phyloP scores from a whole-genome alignment of 2,888 invertebrate genomes.

The Andrena bicolor region DNA sequence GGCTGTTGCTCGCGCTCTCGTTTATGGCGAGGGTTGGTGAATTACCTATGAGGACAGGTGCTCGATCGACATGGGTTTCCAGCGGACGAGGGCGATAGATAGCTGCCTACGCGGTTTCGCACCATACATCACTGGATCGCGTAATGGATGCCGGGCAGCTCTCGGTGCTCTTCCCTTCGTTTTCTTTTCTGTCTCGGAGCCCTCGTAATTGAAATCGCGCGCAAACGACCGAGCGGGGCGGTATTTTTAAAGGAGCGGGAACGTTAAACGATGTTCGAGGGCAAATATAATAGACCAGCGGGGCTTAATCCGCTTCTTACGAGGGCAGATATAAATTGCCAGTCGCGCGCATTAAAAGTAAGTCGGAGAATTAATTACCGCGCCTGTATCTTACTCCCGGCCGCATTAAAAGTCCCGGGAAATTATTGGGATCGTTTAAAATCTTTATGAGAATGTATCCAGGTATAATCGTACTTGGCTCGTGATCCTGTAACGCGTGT shows the following conservation, averaged over 20 bases:
- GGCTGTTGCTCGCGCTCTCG: slow-evolving; percentile 50
- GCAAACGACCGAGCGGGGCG: slow-evolving; percentile 23
- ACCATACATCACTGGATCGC: slow-evolving; percentile 66
- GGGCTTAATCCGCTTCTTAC: slow-evolving; percentile 31
- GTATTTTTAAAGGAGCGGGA: background rate
- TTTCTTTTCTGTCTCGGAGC: slow-evolving; percentile 23
- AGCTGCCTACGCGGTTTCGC: slow-evolving; percentile 65
- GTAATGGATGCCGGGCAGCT: slow-evolving; percentile 46
- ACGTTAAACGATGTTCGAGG: slow-evolving; percentile 28
- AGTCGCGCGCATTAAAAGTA: slow-evolving; percentile 36
- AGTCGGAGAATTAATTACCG: slow-evolving; percentile 52
- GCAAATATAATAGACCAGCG: slow-evolving; percentile 35
- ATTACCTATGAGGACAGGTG: slow-evolving; percentile 66
- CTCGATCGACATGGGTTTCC: slow-evolving; percentile 62
- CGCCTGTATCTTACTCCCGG: slow-evolving; percentile 45
- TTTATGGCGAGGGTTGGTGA: slow-evolving; percentile 52
- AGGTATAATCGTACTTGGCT: slow-evolving; percentile 40
- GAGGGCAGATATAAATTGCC: slow-evolving; percentile 37
- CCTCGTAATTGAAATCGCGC: slow-evolving; percentile 44
- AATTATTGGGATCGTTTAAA: slow-evolving; percentile 60
- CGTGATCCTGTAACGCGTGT: slow-evolving; percentile 49
- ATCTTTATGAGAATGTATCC: slow-evolving; percentile 51
- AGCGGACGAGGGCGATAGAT: slow-evolving; percentile 56
- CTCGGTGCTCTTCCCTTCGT: slow-evolving; percentile 17
- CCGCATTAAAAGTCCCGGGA: slow-evolving; percentile 49